These are phyloP conservation scores for Sipha maydis DNA, from an alignment of 2,888 invertebrate genomes.

Conservation along the genomic window DNA sequence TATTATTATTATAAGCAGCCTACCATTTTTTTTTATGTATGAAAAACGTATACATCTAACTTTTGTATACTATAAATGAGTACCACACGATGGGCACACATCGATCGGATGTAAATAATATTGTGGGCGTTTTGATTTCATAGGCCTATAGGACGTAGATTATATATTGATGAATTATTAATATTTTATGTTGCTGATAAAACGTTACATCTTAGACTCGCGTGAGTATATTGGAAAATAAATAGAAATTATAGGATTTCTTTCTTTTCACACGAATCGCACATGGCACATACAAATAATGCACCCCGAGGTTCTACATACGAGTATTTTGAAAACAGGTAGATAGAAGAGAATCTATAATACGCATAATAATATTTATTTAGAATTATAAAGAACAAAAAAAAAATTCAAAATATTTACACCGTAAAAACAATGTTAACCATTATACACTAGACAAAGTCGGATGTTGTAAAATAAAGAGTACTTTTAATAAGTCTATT, in stretches of 20 bases:
- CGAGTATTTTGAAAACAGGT: slow-evolving; percentile 5
- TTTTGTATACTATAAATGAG: not conserved
- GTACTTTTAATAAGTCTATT: not conserved
- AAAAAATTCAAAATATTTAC: not conserved
- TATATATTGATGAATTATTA: slow-evolving; percentile 11
- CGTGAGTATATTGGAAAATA: slow-evolving; percentile 30
- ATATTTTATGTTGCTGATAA: slow-evolving; percentile 12
- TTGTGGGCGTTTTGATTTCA: slow-evolving; percentile 52
- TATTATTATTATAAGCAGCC: not conserved
- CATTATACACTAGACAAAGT: not conserved
- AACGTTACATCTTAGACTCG: not conserved
- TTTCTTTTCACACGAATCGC: slow-evolving; percentile 9
- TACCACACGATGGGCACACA: slow-evolving; percentile 15
- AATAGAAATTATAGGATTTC: not conserved
- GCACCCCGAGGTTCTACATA: not conserved
- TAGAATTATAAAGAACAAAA: not conserved
- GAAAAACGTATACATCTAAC: not conserved
- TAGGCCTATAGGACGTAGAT: slow-evolving; percentile 37
- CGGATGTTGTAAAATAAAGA: not conserved
- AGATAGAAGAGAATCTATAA: slow-evolving; percentile 5
- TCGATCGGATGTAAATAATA: slow-evolving; percentile 34
- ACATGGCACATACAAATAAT: not conserved
- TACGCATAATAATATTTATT: not conserved
- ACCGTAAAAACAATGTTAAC: not conserved
- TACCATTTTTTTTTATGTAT: slow-evolving; percentile 17